Evolutionary conservation across 2,888 invertebrate genomes (phyloP), one percentile per base, ranked within the genome.

Genomic region (Willowsia nigromaculata): DNA sequence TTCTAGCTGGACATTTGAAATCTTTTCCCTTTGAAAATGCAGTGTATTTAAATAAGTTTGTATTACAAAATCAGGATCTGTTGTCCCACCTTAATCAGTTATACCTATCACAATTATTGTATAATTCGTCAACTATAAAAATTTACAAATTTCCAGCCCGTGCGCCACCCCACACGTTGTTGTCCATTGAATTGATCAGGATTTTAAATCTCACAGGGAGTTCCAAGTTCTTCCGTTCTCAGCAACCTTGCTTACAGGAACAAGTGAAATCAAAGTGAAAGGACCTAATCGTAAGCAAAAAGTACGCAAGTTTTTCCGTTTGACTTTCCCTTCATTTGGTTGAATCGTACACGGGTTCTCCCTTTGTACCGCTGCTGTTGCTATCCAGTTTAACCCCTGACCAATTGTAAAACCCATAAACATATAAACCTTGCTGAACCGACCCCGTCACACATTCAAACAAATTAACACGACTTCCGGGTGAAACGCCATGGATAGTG

Each of bases 401-500:
- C 50, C 27, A 47, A 30, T 47, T 30, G 47, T 47, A 22, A 37
- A 37, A 37, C 9, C 37, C 37, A 9, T 37, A 37, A 6, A 37
- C 37, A 37, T 9, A 9, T 37, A 37, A 37, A 53, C n/a, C 53
- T 53, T n/a, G 80, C 43, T 37, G 37, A 37, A 56, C 80, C 33
- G 50, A 43, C 33, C 13, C 47, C 7, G n/a, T 13, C 47, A 25
- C 22, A 50, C n/a, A 40, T 47, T 40, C 25, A 81, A 15, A 81
- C 6, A 65, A 82, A 47, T 65, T 65, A 33, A 50, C 71, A 68
- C 68, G 50, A 83, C 74, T 76, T 50, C 71, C 83, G 50, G 59
- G 87, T 88, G 76, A 88, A 74, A 22, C 78, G 78, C 56, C 65
- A 88, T 84, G 84, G 88, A 88, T 80, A 84, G 84, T 88, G 88